Percentiles rank a stretch among this genome's conserved stretches.
phyloP scores from a whole-genome alignment of 2,888 invertebrate species.

The Autographa pulchrina region DNA sequence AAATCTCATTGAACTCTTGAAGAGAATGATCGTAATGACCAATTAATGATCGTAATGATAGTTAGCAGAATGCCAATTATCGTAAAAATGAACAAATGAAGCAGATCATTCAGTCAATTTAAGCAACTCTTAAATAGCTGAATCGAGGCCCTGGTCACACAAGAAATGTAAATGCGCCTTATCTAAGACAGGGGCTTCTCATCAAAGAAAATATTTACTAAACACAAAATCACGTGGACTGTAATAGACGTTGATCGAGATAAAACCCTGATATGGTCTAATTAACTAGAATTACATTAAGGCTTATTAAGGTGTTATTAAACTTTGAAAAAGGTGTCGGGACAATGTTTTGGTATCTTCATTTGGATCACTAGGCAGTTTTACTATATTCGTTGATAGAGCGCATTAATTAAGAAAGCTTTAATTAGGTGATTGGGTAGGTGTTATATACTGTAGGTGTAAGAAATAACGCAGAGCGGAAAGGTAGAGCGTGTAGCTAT shows the following conservation, averaged over 20 bases:
- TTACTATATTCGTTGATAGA: conserved; percentile 15
- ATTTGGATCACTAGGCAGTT: conserved; percentile 36
- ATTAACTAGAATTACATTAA: conserved; percentile 79
- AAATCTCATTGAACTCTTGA: too few species aligned
- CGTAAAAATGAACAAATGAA: too few species aligned
- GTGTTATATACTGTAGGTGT: neutral
- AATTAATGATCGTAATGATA: too few species aligned
- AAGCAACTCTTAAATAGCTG: too few species aligned
- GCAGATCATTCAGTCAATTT: too few species aligned
- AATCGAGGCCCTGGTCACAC: conserved; percentile 62
- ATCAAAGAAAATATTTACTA: conserved; percentile 86
- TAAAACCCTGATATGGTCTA: conserved; percentile 81
- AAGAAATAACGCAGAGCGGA: neutral
- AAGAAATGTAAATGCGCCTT: conserved; percentile 74
- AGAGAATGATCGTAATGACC: too few species aligned
- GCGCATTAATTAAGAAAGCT: conserved; percentile 28
- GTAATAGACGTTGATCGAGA: conserved; percentile 74
- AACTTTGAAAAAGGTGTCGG: conserved; percentile 59
- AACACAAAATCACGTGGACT: conserved; percentile 77
- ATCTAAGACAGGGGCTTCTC: conserved; percentile 72
- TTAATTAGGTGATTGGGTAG: conserved; percentile 15
- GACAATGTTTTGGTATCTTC: conserved; percentile 41
- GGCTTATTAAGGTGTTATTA: conserved; percentile 72
- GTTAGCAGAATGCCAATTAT: too few species aligned
- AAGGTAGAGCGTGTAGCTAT: too few species aligned